These are phyloP conservation scores for Eciton burchellii DNA, from an alignment of 1,140 invertebrate species.

Conservation along the genomic window DNA sequence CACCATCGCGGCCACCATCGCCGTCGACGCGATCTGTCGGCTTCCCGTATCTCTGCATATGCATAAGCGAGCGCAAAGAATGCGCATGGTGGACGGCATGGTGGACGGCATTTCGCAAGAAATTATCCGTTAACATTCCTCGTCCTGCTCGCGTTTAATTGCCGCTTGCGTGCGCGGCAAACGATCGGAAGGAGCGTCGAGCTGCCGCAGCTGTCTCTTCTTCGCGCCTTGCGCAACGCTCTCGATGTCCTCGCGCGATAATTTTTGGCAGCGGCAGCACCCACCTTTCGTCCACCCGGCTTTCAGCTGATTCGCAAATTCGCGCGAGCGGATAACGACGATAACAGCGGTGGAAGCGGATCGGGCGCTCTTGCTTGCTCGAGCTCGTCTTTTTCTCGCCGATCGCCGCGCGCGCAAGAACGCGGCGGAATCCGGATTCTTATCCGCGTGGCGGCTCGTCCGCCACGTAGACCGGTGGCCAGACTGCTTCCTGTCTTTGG, in stretches of 20 bases:
- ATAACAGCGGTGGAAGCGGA: constrained; percentile 32
- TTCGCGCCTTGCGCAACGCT: background rate
- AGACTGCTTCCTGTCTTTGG: constrained; percentile 65
- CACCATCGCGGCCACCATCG: background rate
- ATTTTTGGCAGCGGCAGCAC: background rate
- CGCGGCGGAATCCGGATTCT: constrained; percentile 41
- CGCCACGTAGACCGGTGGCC: constrained; percentile 47
- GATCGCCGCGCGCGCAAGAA: constrained; percentile 29
- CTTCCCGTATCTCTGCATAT: constrained; percentile 46
- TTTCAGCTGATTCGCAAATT: too few relatives aligned
- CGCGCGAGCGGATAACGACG: background rate
- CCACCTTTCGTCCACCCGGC: background rate
- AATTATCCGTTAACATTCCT: constrained; percentile 57
- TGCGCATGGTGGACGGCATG: background rate
- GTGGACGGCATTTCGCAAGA: constrained; percentile 12
- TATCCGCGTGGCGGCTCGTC: constrained; percentile 3
- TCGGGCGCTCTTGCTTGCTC: constrained; percentile 12
- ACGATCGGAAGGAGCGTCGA: constrained; percentile 7
- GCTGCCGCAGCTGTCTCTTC: background rate
- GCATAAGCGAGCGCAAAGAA: constrained; percentile 25
- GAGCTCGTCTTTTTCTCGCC: constrained; percentile 43
- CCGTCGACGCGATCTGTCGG: constrained; percentile 38
- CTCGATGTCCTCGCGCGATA: constrained; percentile 4
- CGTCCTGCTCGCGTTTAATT: constrained; percentile 46
- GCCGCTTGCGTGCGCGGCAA: constrained; percentile 25